A percentile compares a stretch with the other conserved stretches of the same genome.
phyloP scores from a whole-genome alignment of 2,888 invertebrate species.

The Rotaria macrura region DNA sequence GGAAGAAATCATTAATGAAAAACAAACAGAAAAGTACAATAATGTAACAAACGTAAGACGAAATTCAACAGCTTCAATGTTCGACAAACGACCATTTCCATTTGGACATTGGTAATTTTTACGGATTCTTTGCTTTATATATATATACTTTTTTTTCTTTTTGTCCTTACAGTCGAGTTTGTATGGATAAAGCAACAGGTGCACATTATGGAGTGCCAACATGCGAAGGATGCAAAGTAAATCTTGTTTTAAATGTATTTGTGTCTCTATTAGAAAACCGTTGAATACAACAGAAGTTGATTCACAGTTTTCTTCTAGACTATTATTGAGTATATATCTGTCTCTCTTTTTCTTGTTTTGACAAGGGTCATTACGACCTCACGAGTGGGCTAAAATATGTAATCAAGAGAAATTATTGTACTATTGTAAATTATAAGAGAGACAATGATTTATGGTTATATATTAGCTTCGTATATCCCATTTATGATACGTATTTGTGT shows the following conservation, averaged over 20 bases:
- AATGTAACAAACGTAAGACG: not conserved
- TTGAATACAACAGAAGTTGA: no score
- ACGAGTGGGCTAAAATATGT: no score
- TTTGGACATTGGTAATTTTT: slow-evolving; percentile 35
- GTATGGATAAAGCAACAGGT: slow-evolving; percentile 45
- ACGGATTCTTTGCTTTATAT: not conserved
- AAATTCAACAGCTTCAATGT: not conserved
- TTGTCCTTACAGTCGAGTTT: slow-evolving; percentile 37
- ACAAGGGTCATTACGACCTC: no score
- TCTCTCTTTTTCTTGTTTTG: no score
- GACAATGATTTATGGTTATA: no score
- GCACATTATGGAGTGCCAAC: slow-evolving; percentile 47
- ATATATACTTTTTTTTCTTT: not conserved
- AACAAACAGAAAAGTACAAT: not conserved
- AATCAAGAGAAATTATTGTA: no score
- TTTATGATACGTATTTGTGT: no score
- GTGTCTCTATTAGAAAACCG: no score
- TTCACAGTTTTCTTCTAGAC: no score
- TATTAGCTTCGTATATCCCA: no score
- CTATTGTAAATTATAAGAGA: no score
- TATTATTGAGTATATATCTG: no score
- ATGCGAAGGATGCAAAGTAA: slow-evolving; percentile 48
- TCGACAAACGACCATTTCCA: not conserved
- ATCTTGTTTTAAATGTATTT: not conserved
- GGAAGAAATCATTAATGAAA: not conserved